Base-by-base conservation (phyloP, 2,888 invertebrate species). In the Elysia crispata region DNA sequence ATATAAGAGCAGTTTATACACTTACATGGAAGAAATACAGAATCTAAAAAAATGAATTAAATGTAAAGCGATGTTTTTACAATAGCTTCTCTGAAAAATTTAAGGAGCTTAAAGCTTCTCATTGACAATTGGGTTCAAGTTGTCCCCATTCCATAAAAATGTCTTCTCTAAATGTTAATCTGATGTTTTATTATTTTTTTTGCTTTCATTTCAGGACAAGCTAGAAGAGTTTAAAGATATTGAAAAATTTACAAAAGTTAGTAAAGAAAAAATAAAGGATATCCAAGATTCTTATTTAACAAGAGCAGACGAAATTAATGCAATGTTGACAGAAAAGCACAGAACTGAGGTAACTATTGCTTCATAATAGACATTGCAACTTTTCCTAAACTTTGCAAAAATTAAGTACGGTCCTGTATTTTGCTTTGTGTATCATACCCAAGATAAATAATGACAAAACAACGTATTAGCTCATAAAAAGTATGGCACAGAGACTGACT, bases 51-150 rank as follows among this genome's bases (percentile, higher is more conserved):
- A 41, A 6, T 41, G 41, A 11, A 41, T 41, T 41, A 41, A 41
- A 6, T 41, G 41, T 3, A 41, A n/a, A n/a, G n/a, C 41, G 3
- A 11, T 41, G 41, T 41, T 23, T 15, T 6, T 67, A 6, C 30
- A 20, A 30, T 13, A 20, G 6, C 28, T 30, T 67, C 23, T 25
- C 3, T 23, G 67, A 64, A 98, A 98, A 93, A 96, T 98, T 97
- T 87, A 97, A 97, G 25, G 99, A 99, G 77, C 99, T 94, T 77
- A 99, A 94, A 82, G 99, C 98, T 83, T 99, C 99, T n/a, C n/a
- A n/a, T n/a, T n/a, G 80, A 99, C 98, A 60, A 99, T 99, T 89
- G 99, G 94, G 93, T 98, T 98, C 90, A 98, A 97, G 92, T 98
- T 98, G 31, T 98, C 98, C 98, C 98, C 97, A 99, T 98, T 80